A percentile compares a stretch with the other conserved stretches of the same genome.
Conservation (phyloP, 2,888 invertebrate genomes). For the Ethmia dodecea region DNA sequence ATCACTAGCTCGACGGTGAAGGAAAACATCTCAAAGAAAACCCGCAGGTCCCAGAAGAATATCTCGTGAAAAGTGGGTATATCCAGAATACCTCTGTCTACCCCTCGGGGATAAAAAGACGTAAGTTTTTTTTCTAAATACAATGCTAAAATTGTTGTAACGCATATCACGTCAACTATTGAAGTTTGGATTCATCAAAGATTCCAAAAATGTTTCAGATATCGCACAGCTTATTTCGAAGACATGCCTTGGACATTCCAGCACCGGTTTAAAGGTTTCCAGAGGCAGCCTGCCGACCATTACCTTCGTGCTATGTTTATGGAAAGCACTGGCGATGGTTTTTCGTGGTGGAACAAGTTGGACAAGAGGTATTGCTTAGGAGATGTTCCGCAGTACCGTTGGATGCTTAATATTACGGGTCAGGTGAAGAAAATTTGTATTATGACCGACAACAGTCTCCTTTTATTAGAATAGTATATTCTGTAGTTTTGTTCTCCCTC, state of each 20-base stretch:
- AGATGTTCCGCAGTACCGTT: constrained; percentile 79
- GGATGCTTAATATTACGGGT: constrained; percentile 75
- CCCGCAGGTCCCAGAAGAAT: too few relatives aligned
- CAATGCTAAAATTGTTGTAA: too few relatives aligned
- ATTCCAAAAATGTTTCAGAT: constrained; percentile 33
- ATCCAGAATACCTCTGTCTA: too few relatives aligned
- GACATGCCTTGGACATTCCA: constrained; percentile 91
- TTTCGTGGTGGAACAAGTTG: constrained; percentile 38
- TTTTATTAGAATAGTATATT: neutral
- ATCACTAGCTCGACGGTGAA: too few relatives aligned
- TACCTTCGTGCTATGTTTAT: constrained; percentile 80
- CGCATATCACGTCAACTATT: too few relatives aligned
- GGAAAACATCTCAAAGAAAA: too few relatives aligned
- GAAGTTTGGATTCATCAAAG: too few relatives aligned
- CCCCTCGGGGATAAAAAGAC: too few relatives aligned
- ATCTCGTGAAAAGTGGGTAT: too few relatives aligned
- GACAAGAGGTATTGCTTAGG: constrained; percentile 56
- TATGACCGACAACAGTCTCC: too few relatives aligned
- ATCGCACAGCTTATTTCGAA: constrained; percentile 88
- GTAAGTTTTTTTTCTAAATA: too few relatives aligned
- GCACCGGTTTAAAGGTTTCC: constrained; percentile 90
- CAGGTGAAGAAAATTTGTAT: constrained; percentile 60
- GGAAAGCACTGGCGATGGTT: constrained; percentile 12
- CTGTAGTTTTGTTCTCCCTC: too few relatives aligned
- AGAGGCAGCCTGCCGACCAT: constrained; percentile 89